Evolutionary conservation across 2,113 vertebrate species (phyloP), one percentile per base, ranked within the genome.

Genomic region (Gallinago paraguaiae): DNA sequence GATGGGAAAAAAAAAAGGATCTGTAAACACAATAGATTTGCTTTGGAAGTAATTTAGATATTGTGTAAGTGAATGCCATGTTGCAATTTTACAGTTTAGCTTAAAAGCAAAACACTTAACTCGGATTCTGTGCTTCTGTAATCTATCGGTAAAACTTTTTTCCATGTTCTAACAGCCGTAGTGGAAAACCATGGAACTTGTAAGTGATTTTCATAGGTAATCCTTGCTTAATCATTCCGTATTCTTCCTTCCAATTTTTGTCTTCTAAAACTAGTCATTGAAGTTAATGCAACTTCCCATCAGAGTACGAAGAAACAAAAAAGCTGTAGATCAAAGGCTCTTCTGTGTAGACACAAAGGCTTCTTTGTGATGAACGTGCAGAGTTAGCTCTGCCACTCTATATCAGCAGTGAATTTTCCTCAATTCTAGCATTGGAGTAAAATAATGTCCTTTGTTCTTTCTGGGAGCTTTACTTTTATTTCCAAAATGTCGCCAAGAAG

Each of bases 361-460:
- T 94, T 79, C 88, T 93, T 94, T 93, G 92, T 95, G 89, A 69
- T 84, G 76, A 96, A 86, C 63, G 16, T 63, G 82, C 96, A 75
- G 91, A 82, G 76, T 95, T 96, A 94, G 75, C 63, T 51, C 76
- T 93, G 57, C 76, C 68, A 57, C 76, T 93, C 69, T 82, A 82
- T 93, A 83, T 70, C 68, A 74, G 91, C 41, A 87, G 90, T 87
- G 71, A 95, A 59, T 88, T 96, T 90, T 93, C 86, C 74, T 97
- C 78, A 68, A 5, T 92, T 96, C 70, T 90, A 37, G 53, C 39
- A 81, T 18, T 94, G 79, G 86, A 90, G 65, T 93, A 83, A 91
- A 92, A 97, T 72, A 97, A 95, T 91, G 78, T 50, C 84, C 46
- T 85, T 96, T 97, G 91, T 98, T 90, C 88, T 93, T 71, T 70